Conservation (phyloP, 2,797 vertebrate genomes). For the Sardinella longiceps region DNA sequence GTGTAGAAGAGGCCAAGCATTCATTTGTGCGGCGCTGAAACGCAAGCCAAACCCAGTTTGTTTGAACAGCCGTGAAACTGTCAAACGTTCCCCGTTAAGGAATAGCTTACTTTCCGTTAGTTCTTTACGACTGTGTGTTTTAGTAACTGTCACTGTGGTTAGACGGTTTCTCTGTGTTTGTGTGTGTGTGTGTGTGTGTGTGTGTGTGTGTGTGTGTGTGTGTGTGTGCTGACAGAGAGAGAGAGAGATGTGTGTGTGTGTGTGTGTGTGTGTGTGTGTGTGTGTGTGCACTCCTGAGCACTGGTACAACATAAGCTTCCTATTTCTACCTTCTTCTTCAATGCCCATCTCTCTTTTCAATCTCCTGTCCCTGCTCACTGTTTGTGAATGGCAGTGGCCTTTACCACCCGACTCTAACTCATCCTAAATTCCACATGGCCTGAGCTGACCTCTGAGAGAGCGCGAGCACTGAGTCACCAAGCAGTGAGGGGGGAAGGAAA, state of each 20-base stretch:
- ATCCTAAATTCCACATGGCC: neutral
- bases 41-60: neutral
- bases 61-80: conserved; percentile 13
- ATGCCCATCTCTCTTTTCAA: neutral
- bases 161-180: neutral
- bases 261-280: neutral
- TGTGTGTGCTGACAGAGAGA: too few species aligned
- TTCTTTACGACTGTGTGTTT: neutral
- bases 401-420: neutral
- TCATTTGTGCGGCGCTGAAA: neutral
- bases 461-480: neutral
- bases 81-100: neutral
- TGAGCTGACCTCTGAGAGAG: neutral
- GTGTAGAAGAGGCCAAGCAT: neutral
- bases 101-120: neutral
- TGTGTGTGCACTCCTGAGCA: neutral
- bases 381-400: neutral
- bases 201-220: neutral
- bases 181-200: neutral
- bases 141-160: neutral
- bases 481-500: neutral
- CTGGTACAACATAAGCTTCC: neutral
- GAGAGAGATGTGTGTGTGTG: neutral
- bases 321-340: neutral
- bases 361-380: neutral